Evolutionary conservation across 2,888 invertebrate genomes (phyloP).

Genomic region (Crocallis elinguaria): DNA sequence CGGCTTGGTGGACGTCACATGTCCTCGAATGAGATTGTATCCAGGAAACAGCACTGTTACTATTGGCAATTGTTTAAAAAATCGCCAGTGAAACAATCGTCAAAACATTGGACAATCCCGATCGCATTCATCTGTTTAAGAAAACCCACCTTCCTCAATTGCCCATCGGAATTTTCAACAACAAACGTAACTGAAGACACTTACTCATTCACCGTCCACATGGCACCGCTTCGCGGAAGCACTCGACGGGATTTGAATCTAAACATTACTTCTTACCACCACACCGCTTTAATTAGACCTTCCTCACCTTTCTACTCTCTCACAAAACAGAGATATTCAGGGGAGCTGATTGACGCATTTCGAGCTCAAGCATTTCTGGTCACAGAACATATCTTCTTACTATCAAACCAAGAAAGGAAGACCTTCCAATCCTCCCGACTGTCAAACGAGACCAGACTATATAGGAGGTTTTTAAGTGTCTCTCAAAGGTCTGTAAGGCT

Average conservation of each 20-base stretch:
- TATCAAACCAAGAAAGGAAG: slow-evolving; percentile 11
- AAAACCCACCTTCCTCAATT: slow-evolving; percentile 29
- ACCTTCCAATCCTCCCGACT: not conserved
- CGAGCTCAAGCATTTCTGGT: slow-evolving; percentile 7
- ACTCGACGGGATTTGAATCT: slow-evolving; percentile 72
- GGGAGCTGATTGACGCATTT: not conserved
- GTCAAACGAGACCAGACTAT: not conserved
- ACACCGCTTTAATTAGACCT: slow-evolving; percentile 46
- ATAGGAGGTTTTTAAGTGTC: not conserved
- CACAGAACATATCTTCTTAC: slow-evolving; percentile 22
- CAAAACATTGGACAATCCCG: slow-evolving; percentile 24
- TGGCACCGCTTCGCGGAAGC: slow-evolving; percentile 75
- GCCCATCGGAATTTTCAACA: slow-evolving; percentile 51
- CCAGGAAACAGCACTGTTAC: not conserved
- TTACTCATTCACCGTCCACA: slow-evolving; percentile 56
- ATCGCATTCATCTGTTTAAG: slow-evolving; percentile 25
- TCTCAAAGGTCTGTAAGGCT: slow-evolving; percentile 34
- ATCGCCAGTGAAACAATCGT: too few relatives aligned
- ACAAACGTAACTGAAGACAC: slow-evolving; percentile 33
- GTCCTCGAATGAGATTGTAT: too few relatives aligned
- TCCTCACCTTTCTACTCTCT: slow-evolving; percentile 26
- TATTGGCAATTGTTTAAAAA: not conserved
- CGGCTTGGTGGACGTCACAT: too few relatives aligned
- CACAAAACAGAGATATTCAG: slow-evolving; percentile 3
- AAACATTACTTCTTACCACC: slow-evolving; percentile 72